Evolutionary conservation across 2,113 vertebrate genomes (phyloP).

Genomic region (Nibea coibor): DNA sequence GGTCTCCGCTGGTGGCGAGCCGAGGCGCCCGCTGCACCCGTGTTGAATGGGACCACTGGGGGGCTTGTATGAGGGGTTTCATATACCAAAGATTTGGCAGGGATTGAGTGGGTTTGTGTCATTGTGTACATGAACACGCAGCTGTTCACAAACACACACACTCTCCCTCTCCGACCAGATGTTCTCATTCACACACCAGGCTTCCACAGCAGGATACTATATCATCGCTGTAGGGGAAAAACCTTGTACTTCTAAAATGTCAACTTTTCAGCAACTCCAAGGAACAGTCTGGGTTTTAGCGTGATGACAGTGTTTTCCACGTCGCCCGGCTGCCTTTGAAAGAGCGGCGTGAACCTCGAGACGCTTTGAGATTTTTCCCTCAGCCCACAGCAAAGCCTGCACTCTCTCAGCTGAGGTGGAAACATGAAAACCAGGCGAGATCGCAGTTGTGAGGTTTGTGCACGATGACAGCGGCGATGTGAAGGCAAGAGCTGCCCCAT

Average conservation of each 20-base stretch:
- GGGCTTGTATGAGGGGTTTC: slow-evolving; percentile 40
- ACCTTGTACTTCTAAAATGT: slow-evolving; percentile 55
- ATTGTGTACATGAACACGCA: slow-evolving; percentile 64
- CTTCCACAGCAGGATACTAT: slow-evolving; percentile 66
- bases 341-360: background rate
- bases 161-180: slow-evolving; percentile 61
- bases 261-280: slow-evolving; percentile 65
- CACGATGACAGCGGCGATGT: slow-evolving; percentile 35
- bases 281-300: background rate
- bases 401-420: slow-evolving; percentile 2
- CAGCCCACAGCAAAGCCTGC: background rate
- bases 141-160: slow-evolving; percentile 66
- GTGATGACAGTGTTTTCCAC: slow-evolving; percentile 45
- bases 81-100: slow-evolving; percentile 69
- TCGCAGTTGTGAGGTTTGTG: slow-evolving; percentile 25
- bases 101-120: slow-evolving; percentile 49
- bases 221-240: slow-evolving; percentile 61
- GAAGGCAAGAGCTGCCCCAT: slow-evolving; percentile 15
- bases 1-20: slow-evolving; percentile 58
- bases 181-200: slow-evolving; percentile 71
- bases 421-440: slow-evolving; percentile 42
- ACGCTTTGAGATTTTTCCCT: background rate
- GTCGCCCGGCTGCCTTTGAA: slow-evolving; percentile 17
- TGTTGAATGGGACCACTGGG: slow-evolving; percentile 61
- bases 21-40: slow-evolving; percentile 50